Evolutionary conservation across 1,140 invertebrate genomes (phyloP), one percentile per base, ranked within the genome.

Genomic region (Drosophila pseudoananassae): DNA sequence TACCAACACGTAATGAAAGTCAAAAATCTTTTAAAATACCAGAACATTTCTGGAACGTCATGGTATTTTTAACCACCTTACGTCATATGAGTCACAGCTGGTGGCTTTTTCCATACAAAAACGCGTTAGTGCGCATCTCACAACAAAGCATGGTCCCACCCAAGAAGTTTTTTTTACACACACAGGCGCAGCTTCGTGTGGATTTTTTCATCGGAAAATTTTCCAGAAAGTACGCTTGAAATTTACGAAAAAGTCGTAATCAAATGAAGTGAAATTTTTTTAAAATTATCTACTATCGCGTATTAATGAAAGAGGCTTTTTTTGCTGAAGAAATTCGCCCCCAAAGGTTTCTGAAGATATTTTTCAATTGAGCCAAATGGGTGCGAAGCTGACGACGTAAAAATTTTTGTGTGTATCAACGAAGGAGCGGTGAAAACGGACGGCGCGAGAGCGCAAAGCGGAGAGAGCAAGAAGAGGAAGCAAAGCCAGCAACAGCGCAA

Each of bases 351-450:
- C 57, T 60, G 52, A 56, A 87, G 25, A 78, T 46, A 58, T 58
- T 82, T 81, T 76, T 79, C 73, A 63, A 69, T 68, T 60, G 76
- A 63, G 70, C 75, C 74, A 87, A 87, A 85, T 85, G 76, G 59
- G 59, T 61, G 79, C 83, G 73, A 79, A 88, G 78, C 70, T 78
- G 71, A 88, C 58, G 71, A 76, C 76, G 83, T 71, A 88, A 90
- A 80, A 87, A 85, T 66, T 89, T 90, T 81, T 91, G 90, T 91
- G 84, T 91, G 90, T 91, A 91, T 70, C 90, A 91, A 78, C 89
- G 89, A 91, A 91, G 72, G 68, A 80, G 76, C 45, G 70, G 72
- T 69, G 78, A 84, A 91, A 91, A 77, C 73, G 78, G 70, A 87
- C 82, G 25, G 73, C 73, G 84, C 52, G 75, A 90, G 77, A 85